phyloP scores from a whole-genome alignment of 2,113 vertebrate genomes.

The Xerus inauris region DNA sequence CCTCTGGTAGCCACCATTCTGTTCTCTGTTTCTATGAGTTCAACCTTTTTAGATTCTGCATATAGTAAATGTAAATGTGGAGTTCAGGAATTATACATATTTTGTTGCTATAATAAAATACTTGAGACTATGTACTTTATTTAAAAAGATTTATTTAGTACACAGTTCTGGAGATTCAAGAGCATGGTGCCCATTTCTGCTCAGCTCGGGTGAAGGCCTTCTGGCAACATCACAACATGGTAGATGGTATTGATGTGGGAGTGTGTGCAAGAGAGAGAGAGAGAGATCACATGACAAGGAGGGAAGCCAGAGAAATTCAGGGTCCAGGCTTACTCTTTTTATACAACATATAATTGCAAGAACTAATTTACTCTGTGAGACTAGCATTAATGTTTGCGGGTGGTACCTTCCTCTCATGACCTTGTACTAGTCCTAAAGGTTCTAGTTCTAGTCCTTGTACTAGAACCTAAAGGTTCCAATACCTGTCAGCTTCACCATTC shows the following conservation, averaged over 20 bases:
- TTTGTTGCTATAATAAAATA: neutral
- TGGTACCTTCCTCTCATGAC: neutral
- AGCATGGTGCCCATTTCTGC: neutral
- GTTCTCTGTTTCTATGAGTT: neutral
- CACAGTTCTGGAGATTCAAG: neutral
- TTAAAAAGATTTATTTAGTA: neutral
- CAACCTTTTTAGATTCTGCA: neutral
- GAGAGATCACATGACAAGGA: neutral
- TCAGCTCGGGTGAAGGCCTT: neutral
- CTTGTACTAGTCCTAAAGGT: neutral
- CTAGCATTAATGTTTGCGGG: neutral
- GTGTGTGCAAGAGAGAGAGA: neutral
- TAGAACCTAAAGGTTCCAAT: neutral
- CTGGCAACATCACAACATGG: neutral
- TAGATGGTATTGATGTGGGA: neutral
- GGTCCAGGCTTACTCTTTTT: neutral
- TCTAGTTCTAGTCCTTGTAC: no score
- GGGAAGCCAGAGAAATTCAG: neutral
- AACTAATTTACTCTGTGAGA: neutral
- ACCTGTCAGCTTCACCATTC: neutral
- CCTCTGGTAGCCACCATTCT: neutral
- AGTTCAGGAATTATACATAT: neutral
- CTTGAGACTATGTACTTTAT: neutral
- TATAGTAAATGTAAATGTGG: neutral
- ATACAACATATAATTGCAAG: neutral